Evolutionary conservation across 2,888 invertebrate species (phyloP).

Genomic region (Falcaria lacertinaria): DNA sequence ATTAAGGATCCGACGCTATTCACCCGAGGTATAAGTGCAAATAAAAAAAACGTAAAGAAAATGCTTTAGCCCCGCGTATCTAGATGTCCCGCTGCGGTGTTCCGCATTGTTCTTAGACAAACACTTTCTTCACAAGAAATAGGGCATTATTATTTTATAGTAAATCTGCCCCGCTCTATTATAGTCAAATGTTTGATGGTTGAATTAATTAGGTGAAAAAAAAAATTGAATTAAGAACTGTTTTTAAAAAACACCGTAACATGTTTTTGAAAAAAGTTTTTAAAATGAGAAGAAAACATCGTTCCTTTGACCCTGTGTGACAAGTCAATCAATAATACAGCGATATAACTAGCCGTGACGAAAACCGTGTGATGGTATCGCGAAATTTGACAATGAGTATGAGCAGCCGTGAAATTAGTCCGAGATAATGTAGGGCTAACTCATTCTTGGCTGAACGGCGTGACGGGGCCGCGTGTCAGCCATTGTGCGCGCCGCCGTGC

Average conservation of each 20-base stretch:
- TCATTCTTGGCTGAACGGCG: conserved; percentile 52
- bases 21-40: conserved; percentile 59
- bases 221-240: no score
- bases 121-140: conserved; percentile 68
- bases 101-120: conserved; percentile 75
- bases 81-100: conserved; percentile 75
- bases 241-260: conserved; percentile 12
- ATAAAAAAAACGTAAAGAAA: conserved; percentile 62
- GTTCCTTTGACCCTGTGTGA: conserved; percentile 6
- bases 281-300: no score
- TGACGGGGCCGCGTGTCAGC: conserved; percentile 65
- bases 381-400: conserved; percentile 67
- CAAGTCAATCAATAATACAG: conserved; percentile 49
- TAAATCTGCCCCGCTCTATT: conserved; percentile 52
- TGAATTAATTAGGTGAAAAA: conserved; percentile 50
- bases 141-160: conserved; percentile 62
- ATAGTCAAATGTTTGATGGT: conserved; percentile 60
- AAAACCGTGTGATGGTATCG: conserved; percentile 69
- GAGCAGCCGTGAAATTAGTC: conserved; percentile 72
- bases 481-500: conserved; percentile 56
- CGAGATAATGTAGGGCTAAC: conserved; percentile 66
- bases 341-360: conserved; percentile 57
- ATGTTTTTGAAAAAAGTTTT: conserved; percentile 14
- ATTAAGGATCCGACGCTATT: conserved; percentile 71
- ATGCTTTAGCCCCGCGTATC: conserved; percentile 59